Conservation (phyloP, 2,113 vertebrate species). For the Eira barbara region DNA sequence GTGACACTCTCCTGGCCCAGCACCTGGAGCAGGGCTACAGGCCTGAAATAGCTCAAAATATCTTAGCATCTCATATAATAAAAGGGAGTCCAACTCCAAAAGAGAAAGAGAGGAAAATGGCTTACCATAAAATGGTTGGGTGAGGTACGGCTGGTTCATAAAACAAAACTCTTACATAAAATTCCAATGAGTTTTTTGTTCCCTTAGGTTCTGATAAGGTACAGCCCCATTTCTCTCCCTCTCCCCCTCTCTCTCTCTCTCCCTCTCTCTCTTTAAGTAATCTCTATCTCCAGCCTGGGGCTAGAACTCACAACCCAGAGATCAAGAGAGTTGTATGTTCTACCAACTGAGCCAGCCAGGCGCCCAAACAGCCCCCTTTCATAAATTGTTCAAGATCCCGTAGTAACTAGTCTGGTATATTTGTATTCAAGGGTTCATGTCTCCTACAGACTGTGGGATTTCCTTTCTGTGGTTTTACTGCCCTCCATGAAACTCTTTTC, state of each 20-base stretch:
- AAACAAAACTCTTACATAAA: slow-evolving; percentile 53
- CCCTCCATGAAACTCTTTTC: not conserved
- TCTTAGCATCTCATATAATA: slow-evolving; percentile 13
- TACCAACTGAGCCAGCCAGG: not conserved
- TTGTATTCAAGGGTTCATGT: fast-evolving
- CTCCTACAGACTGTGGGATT: not conserved
- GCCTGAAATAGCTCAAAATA: not conserved
- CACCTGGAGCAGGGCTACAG: not conserved
- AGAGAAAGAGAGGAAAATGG: slow-evolving; percentile 10
- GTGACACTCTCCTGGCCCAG: slow-evolving; percentile 27
- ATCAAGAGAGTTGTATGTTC: not conserved
- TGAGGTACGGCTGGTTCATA: slow-evolving; percentile 20
- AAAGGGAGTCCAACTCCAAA: slow-evolving; percentile 25
- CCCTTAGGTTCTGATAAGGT: not conserved
- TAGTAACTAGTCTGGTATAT: not conserved
- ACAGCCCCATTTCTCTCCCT: not conserved
- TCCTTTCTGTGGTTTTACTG: not conserved
- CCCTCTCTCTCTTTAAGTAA: not conserved
- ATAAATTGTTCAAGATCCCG: not conserved
- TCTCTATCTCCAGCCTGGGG: not conserved
- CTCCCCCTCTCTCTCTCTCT: not conserved
- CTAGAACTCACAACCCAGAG: not conserved
- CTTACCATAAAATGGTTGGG: slow-evolving; percentile 51
- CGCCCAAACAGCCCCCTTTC: not conserved
- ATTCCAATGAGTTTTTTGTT: not conserved